These are phyloP conservation scores for Dusona sp. DNA, from an alignment of 2,888 invertebrate species.

Conservation along the genomic window DNA sequence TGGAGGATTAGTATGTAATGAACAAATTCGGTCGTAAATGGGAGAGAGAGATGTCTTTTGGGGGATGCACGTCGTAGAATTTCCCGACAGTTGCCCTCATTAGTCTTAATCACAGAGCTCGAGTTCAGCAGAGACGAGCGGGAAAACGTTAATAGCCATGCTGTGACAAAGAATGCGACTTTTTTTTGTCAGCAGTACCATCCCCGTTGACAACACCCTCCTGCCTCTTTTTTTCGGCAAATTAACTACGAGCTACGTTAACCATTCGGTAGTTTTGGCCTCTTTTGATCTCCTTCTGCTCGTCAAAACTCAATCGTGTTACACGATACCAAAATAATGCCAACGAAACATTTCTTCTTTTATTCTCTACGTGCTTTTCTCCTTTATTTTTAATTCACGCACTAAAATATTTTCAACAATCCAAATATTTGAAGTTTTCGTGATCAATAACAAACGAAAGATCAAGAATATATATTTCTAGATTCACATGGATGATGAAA, in stretches of 20 bases:
- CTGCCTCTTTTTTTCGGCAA: conserved; percentile 9
- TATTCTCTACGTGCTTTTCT: too few species aligned
- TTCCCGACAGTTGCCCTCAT: conserved; percentile 57
- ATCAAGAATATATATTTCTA: conserved; percentile 16
- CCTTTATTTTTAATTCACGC: background rate
- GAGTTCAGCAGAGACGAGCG: conserved; percentile 16
- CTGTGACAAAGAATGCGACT: conserved; percentile 58
- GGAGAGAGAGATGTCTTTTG: conserved; percentile 19
- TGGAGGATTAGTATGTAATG: conserved; percentile 38
- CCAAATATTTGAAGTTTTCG: conserved; percentile 3
- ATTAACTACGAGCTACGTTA: conserved; percentile 32
- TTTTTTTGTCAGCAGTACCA: conserved; percentile 48
- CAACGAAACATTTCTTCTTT: background rate
- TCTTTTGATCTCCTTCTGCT: conserved; percentile 7
- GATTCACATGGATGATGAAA: conserved; percentile 9
- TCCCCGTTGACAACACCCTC: conserved; percentile 26
- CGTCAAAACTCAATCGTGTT: conserved; percentile 12
- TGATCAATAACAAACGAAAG: background rate
- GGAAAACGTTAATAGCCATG: conserved; percentile 53
- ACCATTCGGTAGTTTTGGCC: conserved; percentile 2
- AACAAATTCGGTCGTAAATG: conserved; percentile 44
- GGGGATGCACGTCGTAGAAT: conserved; percentile 24
- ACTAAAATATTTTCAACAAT: background rate
- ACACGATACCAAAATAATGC: background rate
- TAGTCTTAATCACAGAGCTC: conserved; percentile 68